Evolutionary conservation across 2,113 vertebrate genomes (phyloP).

Genomic region (Oncorhynchus keta): DNA sequence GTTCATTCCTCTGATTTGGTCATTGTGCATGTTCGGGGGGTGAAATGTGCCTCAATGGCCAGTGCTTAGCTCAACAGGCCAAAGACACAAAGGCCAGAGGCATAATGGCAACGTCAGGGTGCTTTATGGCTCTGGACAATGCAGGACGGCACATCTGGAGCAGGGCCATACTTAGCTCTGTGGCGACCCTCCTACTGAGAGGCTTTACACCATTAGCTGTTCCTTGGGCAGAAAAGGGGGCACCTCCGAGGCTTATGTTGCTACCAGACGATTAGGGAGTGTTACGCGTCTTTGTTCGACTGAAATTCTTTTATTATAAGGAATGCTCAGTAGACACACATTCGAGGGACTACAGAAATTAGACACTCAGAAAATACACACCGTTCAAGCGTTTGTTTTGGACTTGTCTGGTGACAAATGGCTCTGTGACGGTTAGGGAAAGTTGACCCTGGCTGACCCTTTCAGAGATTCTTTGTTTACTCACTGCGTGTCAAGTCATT

Average conservation of each 20-base stretch:
- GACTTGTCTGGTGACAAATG: no score
- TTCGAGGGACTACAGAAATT: no score
- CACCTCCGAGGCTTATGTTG: slow-evolving; percentile 36
- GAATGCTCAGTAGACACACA: no score
- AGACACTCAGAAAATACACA: no score
- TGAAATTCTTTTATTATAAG: no score
- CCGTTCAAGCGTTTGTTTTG: no score
- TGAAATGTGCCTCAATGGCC: slow-evolving; percentile 41
- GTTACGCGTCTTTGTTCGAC: no score
- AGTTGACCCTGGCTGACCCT: slow-evolving; percentile 53
- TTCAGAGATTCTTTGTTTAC: slow-evolving; percentile 51
- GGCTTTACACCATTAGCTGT: slow-evolving; percentile 66
- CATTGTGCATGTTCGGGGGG: slow-evolving; percentile 50
- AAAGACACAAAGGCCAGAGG: slow-evolving; percentile 31
- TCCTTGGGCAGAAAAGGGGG: slow-evolving; percentile 62
- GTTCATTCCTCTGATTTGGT: slow-evolving; percentile 47
- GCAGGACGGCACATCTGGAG: slow-evolving; percentile 67
- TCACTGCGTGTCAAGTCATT: slow-evolving; percentile 60
- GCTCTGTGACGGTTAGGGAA: slow-evolving; percentile 12
- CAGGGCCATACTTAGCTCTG: slow-evolving; percentile 27
- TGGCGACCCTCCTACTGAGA: slow-evolving; percentile 2
- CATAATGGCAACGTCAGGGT: slow-evolving; percentile 37
- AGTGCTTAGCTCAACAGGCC: slow-evolving; percentile 14
- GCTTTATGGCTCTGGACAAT: slow-evolving; percentile 63
- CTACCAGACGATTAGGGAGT: slow-evolving; percentile 41